Conservation (phyloP, 1,140 invertebrate genomes). For the Pogonognathellus flavescens region DNA sequence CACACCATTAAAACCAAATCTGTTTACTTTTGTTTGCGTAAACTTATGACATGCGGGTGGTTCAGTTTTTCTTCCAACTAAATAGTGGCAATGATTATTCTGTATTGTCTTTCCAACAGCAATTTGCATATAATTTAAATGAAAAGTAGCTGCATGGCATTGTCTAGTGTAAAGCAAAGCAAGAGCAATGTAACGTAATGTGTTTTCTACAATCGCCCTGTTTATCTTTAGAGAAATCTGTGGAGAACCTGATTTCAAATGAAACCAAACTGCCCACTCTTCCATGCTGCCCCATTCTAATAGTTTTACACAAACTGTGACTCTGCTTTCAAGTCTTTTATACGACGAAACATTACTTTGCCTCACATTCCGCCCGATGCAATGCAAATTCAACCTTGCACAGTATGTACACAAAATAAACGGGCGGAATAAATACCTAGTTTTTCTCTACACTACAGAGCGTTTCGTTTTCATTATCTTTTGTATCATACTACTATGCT, state of each 20-base stretch:
- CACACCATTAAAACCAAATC: conserved; percentile 12
- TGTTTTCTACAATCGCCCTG: neutral
- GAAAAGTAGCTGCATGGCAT: neutral
- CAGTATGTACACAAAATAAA: conserved; percentile 17
- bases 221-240: conserved; percentile 37
- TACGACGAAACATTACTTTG: neutral
- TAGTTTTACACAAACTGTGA: conserved; percentile 22
- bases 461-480: conserved; percentile 24
- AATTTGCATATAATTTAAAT: conserved; percentile 44
- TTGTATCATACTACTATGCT: conserved; percentile 14
- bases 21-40: neutral
- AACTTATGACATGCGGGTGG: conserved; percentile 59
- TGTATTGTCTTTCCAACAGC: neutral
- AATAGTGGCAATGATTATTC: too few species aligned
- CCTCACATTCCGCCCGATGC: conserved; percentile 2
- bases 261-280: conserved; percentile 30
- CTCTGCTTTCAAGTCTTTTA: conserved; percentile 26
- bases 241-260: conserved; percentile 37
- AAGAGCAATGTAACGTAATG: neutral
- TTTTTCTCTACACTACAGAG: conserved; percentile 2
- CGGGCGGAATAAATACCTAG: conserved; percentile 12
- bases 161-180: neutral
- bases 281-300: neutral
- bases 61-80: neutral
- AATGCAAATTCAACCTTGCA: conserved; percentile 33